Base-by-base conservation (phyloP, 2,113 vertebrate genomes). In the Eolophus roseicapilla region DNA sequence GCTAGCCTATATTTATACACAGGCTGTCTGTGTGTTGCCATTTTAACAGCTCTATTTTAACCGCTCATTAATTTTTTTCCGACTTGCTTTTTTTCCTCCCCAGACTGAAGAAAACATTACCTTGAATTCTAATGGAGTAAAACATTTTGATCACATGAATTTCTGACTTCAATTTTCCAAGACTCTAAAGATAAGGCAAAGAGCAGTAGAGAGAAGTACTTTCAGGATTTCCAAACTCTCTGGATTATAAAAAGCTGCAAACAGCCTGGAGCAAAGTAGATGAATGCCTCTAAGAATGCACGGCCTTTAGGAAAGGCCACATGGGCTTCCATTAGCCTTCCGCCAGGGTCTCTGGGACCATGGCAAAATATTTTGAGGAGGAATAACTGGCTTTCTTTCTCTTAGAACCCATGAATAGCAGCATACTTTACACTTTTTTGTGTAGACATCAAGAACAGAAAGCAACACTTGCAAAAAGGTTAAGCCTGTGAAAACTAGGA, bases 41-140 rank as follows among this genome's bases (percentile, higher is more conserved):
- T 95, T 96, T 95, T 91, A 96, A 91, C 86, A 86, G 88, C 83
- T 92, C 93, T 95, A 94, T 96, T 96, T 96, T 90, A 91, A 87
- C 91, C 28, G 49, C 92, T 69, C 77, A 41, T 62, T 87, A 78
- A 29, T 65, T 93, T 86, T 78, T 79, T 89, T 57, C 64, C 65
- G 33, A 68, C 57, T 75, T 81, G 37, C 31, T 91, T 50, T 46
- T 77, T 67, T 13, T 3, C 17, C 33, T 46, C 44, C 35, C 14
- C 18, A 81, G 37, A 84, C 27, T 0, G 12, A 92, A 7, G 28
- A 82, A 80, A 96, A 87, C 46, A 65, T 35, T 69, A 88, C 86
- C 62, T 95, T 92, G 62, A 65, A 87, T 88, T 92, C 67, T 73
- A 82, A 90, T 1, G 20, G 41, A 85, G 53, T 8, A 85, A 84